phyloP scores from a whole-genome alignment of 2,888 invertebrate species.

The Therioaphis trifolii region DNA sequence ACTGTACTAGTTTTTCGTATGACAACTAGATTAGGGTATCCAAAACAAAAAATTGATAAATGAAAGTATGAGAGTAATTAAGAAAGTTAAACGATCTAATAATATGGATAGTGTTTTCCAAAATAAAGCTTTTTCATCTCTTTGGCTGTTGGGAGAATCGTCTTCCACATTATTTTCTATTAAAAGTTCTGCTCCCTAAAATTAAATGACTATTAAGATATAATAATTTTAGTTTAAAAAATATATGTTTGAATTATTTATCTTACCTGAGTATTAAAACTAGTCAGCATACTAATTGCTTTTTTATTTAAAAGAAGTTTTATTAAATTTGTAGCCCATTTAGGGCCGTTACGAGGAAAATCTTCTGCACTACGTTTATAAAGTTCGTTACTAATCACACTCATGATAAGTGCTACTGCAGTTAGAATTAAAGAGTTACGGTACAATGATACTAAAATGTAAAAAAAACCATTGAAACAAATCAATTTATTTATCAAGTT shows the following conservation, averaged over 20 bases:
- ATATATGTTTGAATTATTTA: not conserved
- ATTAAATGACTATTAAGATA: not conserved
- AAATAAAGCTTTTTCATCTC: slow-evolving; percentile 37
- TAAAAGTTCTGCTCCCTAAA: slow-evolving; percentile 49
- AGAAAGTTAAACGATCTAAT: slow-evolving; percentile 33
- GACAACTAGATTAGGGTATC: slow-evolving; percentile 13
- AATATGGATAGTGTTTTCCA: slow-evolving; percentile 43
- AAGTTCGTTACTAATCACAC: slow-evolving; percentile 34
- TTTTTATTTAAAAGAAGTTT: slow-evolving; percentile 37
- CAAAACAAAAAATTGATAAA: slow-evolving; percentile 33
- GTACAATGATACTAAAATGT: slow-evolving; percentile 31
- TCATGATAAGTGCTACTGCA: slow-evolving; percentile 27
- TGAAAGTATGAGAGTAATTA: slow-evolving; percentile 17
- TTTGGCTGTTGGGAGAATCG: not conserved
- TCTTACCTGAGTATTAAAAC: slow-evolving; percentile 31
- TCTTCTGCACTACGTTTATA: slow-evolving; percentile 35
- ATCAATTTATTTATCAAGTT: too few species aligned
- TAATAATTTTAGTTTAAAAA: not conserved
- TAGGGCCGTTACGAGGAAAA: slow-evolving; percentile 13
- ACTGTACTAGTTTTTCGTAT: not conserved
- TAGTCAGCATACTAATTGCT: slow-evolving; percentile 30
- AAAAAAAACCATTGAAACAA: not conserved
- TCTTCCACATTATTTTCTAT: slow-evolving; percentile 38
- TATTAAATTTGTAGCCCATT: slow-evolving; percentile 23
- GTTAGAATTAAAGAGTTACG: slow-evolving; percentile 47